phyloP scores from a whole-genome alignment of 2,113 vertebrate species.

The Opisthocomus hoazin region DNA sequence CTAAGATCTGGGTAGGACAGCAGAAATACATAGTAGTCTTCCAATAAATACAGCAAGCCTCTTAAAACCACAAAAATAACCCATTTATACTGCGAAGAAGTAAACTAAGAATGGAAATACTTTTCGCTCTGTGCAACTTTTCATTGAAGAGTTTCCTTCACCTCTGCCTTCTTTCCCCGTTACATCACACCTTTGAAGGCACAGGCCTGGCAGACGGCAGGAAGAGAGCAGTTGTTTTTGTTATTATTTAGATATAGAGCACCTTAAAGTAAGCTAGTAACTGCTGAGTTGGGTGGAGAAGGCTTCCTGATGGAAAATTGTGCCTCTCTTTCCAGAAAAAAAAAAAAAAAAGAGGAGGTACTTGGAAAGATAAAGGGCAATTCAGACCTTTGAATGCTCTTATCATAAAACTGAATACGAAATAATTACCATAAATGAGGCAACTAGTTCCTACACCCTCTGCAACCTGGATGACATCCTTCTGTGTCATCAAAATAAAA shows the following conservation, averaged over 20 bases:
- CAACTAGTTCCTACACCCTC: constrained; percentile 53
- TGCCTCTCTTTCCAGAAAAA: not conserved
- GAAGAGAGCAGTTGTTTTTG: not conserved
- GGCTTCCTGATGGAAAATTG: not conserved
- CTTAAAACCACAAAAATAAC: not conserved
- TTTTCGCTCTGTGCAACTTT: not conserved
- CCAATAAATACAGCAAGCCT: not conserved
- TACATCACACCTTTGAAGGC: not conserved
- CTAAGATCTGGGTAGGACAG: not conserved
- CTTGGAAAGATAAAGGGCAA: constrained; percentile 38
- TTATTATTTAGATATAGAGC: not conserved
- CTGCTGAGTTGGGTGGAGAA: not conserved
- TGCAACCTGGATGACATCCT: constrained; percentile 42
- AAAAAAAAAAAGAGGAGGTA: not conserved
- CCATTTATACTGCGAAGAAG: not conserved
- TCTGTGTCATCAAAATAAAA: constrained; percentile 57
- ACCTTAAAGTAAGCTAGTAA: not conserved
- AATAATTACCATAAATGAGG: constrained; percentile 50
- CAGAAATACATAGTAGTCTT: not conserved
- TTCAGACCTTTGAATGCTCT: constrained; percentile 7
- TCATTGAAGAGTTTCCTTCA: not conserved
- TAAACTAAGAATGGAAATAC: not conserved
- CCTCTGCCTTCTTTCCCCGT: not conserved
- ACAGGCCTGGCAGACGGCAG: not conserved
- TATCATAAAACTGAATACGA: constrained; percentile 1